Base-by-base conservation (phyloP, 1,140 invertebrate species). In the Piezodorus guildinii region DNA sequence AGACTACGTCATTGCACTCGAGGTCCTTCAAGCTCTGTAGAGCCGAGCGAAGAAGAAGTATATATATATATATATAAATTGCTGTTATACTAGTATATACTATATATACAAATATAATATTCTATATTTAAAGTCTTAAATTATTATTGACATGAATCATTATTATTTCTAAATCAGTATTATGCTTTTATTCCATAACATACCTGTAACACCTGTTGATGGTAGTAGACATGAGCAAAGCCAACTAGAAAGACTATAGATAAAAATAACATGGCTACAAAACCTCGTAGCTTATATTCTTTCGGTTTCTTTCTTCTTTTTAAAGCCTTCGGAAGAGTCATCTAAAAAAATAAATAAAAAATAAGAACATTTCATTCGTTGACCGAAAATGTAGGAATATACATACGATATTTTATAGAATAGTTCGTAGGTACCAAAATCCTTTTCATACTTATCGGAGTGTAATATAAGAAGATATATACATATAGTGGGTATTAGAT, bases 141-240 rank as follows among this genome's bases (percentile, higher is more conserved):
- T n/a, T n/a, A n/a, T n/a, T n/a, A n/a, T n/a, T n/a, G n/a, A n/a
- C n/a, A n/a, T n/a, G n/a, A n/a, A n/a, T n/a, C n/a, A n/a, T n/a
- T n/a, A n/a, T n/a, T n/a, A n/a, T n/a, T n/a, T n/a, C n/a, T n/a
- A n/a, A n/a, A n/a, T n/a, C n/a, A 49, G 10, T 21, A 49, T 49
- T 49, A n/a, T 5, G 19, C 10, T 49, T n/a, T 8, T 21, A 21
- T 15, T 52, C 14, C 8, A 52, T 68, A 19, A 23, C 4, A 56
- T 69, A 76, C 75, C 68, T 77, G 75, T 5, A 89, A 73, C 1
- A 91, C 83, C 71, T 91, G 85, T 70, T 88, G 86, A 60, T 88
- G 83, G 71, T 92, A 91, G 45, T 89, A 82, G 9, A 89, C 80
- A 67, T 92, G 89, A 0, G 90, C 87, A 69, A 90, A 88, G 5